phyloP scores from a whole-genome alignment of 2,797 vertebrate species.

The Pangasius krempfi region DNA sequence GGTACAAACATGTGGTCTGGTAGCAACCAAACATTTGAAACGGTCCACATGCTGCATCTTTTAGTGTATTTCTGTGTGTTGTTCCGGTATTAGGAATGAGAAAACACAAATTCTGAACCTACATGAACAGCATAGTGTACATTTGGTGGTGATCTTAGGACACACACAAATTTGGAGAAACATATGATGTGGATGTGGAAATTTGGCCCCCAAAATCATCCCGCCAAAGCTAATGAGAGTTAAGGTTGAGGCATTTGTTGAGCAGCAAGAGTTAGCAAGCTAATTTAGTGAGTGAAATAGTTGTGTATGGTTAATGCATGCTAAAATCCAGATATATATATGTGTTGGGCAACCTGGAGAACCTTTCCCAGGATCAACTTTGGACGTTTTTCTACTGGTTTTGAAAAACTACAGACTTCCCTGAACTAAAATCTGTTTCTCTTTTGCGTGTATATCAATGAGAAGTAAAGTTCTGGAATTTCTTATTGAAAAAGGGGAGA shows the following conservation, averaged over 20 bases:
- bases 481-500: background rate
- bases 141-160: slow-evolving; percentile 6
- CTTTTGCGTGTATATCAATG: background rate
- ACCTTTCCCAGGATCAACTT: background rate
- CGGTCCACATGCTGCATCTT: background rate
- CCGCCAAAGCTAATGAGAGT: background rate
- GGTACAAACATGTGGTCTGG: slow-evolving; percentile 30
- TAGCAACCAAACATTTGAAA: slow-evolving; percentile 4
- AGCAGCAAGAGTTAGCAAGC: background rate
- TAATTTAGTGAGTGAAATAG: background rate
- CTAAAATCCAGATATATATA: background rate
- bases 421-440: background rate
- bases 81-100: background rate
- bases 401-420: background rate
- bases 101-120: background rate
- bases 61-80: slow-evolving; percentile 1
- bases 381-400: background rate
- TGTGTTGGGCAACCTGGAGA: background rate
- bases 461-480: background rate
- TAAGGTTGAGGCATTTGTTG: background rate
- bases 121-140: background rate
- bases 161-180: background rate
- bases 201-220: background rate
- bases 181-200: background rate
- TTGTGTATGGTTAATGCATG: background rate